phyloP scores from a whole-genome alignment of 2,888 invertebrate genomes.

The Heliconius sara region DNA sequence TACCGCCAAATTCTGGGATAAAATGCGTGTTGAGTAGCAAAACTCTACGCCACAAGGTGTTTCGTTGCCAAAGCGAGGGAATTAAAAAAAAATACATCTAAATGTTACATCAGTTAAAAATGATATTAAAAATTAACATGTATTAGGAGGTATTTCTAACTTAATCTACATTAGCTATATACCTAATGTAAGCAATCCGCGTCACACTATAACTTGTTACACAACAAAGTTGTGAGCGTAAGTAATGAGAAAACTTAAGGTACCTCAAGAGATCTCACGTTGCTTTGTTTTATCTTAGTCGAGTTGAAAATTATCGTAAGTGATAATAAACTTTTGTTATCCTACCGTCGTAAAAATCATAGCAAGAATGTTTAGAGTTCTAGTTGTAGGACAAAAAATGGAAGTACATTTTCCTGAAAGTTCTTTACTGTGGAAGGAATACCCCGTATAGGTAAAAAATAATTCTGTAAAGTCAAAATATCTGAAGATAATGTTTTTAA shows the following conservation, averaged over 20 bases:
- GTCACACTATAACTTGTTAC: constrained; percentile 47
- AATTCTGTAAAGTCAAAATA: background rate
- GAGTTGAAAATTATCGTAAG: constrained; percentile 43
- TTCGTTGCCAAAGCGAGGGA: background rate
- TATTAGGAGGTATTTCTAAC: background rate
- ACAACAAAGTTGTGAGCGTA: constrained; percentile 44
- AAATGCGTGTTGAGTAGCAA: too few species aligned
- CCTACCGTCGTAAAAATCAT: background rate
- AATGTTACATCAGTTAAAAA: background rate
- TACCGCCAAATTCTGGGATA: too few species aligned
- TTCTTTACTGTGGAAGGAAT: background rate
- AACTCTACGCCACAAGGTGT: too few species aligned
- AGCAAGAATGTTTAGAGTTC: background rate
- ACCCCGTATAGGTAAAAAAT: background rate
- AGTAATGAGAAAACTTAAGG: constrained; percentile 50
- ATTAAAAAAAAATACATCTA: background rate
- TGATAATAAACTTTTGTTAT: constrained; percentile 33
- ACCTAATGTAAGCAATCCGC: constrained; percentile 37
- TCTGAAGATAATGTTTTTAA: background rate
- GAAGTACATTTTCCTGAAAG: background rate
- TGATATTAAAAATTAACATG: background rate
- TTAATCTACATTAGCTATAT: constrained; percentile 31
- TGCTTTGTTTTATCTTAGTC: constrained; percentile 40
- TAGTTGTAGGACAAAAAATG: background rate
- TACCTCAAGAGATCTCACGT: constrained; percentile 43